A percentile compares a stretch with the other conserved stretches of the same genome.
These are phyloP conservation scores for Emydura subglobosa DNA, from an alignment of 2,113 vertebrate genomes.

Conservation along the genomic window DNA sequence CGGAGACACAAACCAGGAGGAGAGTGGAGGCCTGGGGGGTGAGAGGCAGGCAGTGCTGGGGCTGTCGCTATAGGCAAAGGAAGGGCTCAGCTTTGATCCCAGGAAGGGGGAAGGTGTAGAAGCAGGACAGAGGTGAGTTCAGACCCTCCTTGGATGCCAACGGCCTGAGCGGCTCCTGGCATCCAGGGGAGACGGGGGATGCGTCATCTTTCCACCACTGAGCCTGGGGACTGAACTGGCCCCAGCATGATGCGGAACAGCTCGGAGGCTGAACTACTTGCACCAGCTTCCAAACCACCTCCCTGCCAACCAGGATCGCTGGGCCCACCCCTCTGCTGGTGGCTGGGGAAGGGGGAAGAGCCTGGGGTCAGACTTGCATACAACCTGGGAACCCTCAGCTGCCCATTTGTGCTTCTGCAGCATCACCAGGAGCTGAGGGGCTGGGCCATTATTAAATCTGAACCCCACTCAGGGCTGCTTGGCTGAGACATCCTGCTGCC, in stretches of 20 bases:
- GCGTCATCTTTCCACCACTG: fast-evolving
- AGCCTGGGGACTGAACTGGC: background rate
- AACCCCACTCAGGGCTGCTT: background rate
- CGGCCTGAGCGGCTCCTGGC: background rate
- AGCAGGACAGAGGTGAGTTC: background rate
- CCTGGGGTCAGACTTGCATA: background rate
- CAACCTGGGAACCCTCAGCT: background rate
- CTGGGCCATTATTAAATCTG: too few species aligned
- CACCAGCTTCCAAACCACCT: background rate
- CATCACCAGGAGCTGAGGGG: too few species aligned
- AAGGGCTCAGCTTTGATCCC: background rate
- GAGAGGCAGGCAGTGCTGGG: background rate
- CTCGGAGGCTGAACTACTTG: fast-evolving
- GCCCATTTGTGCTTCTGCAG: background rate
- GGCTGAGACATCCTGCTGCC: too few species aligned
- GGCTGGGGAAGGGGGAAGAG: background rate
- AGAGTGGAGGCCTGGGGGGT: too few species aligned
- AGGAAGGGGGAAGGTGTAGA: background rate
- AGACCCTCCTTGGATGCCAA: background rate
- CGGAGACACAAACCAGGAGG: background rate
- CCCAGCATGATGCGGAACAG: conserved; percentile 47
- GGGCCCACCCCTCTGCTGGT: background rate
- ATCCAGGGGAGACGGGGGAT: background rate
- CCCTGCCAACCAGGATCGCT: fast-evolving
- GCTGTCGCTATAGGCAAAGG: fast-evolving